A percentile compares a stretch with the other conserved stretches of the same genome.
These are phyloP conservation scores for Ochotona princeps DNA, from an alignment of 2,113 vertebrate species.

Conservation along the genomic window DNA sequence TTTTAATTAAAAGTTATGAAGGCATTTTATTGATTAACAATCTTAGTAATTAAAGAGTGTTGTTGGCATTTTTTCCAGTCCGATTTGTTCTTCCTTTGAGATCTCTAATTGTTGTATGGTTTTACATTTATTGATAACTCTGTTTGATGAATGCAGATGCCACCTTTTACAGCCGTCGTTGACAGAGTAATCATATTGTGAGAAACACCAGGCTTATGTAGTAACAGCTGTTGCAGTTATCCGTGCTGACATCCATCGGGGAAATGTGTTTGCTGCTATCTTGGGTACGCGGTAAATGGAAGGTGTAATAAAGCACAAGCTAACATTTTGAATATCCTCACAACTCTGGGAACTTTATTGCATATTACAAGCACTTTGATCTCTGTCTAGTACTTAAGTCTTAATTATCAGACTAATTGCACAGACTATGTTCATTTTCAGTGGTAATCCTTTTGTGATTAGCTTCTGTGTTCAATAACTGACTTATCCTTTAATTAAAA, in stretches of 20 bases:
- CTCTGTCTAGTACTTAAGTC: conserved; percentile 98
- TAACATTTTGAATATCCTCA: conserved; percentile 91
- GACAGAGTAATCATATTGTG: conserved; percentile 99
- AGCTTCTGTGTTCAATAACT: conserved; percentile 95
- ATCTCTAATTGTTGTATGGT: conserved; percentile 92
- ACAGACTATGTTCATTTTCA: conserved; percentile 96
- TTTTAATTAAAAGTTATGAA: conserved; percentile 96
- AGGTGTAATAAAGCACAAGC: conserved; percentile 93
- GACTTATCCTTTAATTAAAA: conserved; percentile 98
- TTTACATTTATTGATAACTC: conserved; percentile 96
- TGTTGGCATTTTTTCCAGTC: conserved; percentile 83
- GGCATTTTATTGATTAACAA: conserved; percentile 95
- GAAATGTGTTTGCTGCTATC: conserved; percentile 94
- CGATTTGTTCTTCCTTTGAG: conserved; percentile 93
- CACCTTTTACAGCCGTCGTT: conserved; percentile 91
- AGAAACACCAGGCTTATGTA: conserved; percentile 93
- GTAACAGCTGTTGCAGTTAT: conserved; percentile 97
- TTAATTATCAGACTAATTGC: conserved; percentile 99
- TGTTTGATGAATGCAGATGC: conserved; percentile 98
- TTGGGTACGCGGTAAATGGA: conserved; percentile 89
- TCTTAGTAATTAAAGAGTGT: conserved; percentile 93
- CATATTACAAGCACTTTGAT: conserved; percentile 95
- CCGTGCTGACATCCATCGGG: conserved; percentile 92
- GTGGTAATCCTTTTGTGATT: conserved; percentile 97
- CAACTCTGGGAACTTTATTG: conserved; percentile 97